Base-by-base conservation (phyloP, 2,888 invertebrate genomes). In the Selenia dentaria region DNA sequence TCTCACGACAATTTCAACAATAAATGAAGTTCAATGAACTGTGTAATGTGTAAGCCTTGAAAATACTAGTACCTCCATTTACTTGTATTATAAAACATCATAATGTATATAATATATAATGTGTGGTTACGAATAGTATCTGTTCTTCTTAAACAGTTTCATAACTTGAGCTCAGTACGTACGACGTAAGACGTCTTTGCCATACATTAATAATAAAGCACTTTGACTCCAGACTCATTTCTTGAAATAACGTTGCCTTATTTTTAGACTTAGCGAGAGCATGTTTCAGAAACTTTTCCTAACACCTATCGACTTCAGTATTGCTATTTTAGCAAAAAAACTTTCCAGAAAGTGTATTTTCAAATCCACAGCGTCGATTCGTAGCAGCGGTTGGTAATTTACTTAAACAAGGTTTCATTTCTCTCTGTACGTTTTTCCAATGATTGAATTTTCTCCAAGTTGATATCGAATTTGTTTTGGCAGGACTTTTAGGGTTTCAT, bases 401-500 rank as follows among this genome's bases (percentile, higher is more conserved):
- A n/a, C 44, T 38, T 39, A 54, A 54, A 54, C 46, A 44, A 51
- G 49, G 24, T 51, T 55, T 39, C 25, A 41, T 47, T 34, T 28
- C 20, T 20, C 37, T 27, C 39, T 32, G 34, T 55, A 53, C 53
- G 52, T 47, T 52, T 55, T 54, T 39, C 51, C 54, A 52, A 59
- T 59, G 56, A 62, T 60, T 56, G 59, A 60, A 62, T 62, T 57
- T 57, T 46, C 39, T 43, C 40, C 14, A 24, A 40, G 36, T 45
- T 51, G 50, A 37, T 57, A 54, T 52, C 44, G 51, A 54, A 51
- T 59, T 59, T 45, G 38, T 49, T 38, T 51, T 49, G 33, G 38
- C 38, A 48, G 35, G 49, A 38, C 37, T 51, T 49, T 48, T 41
- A 48, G 43, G 38, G 46, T 50, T 48, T 51, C 40, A 56, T 53